Conservation (phyloP, 2,113 vertebrate genomes). For the Toxotes chatareus region DNA sequence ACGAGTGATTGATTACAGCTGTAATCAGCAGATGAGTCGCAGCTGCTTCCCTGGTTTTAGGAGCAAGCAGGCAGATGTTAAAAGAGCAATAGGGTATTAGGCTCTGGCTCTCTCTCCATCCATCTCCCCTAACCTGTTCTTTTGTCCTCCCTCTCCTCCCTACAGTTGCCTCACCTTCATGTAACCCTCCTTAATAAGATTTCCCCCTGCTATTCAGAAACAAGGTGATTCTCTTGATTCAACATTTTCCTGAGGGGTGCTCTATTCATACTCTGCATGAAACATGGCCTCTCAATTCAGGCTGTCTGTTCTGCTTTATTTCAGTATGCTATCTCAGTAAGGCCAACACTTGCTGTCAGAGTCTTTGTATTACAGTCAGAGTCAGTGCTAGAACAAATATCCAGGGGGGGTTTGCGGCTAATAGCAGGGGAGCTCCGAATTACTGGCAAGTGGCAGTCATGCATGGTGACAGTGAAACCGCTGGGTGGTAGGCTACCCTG, state of each 20-base stretch:
- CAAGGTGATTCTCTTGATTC: conserved; percentile 62
- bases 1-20: conserved; percentile 73
- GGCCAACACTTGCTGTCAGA: conserved; percentile 4
- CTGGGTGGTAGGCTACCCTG: no score
- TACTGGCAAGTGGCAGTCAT: no score
- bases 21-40: conserved; percentile 69
- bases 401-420: no score
- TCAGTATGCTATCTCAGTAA: conserved; percentile 31
- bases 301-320: conserved; percentile 32
- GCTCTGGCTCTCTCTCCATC: conserved; percentile 4
- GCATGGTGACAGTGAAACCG: no score
- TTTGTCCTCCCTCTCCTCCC: conserved; percentile 30
- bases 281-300: conserved; percentile 21
- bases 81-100: conserved; percentile 46
- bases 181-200: conserved; percentile 53
- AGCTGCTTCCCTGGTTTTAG: conserved; percentile 64
- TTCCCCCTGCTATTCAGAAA: conserved; percentile 29
- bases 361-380: neutral
- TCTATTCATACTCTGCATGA: conserved; percentile 37
- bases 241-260: conserved; percentile 46
- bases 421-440: no score
- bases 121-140: conserved; percentile 42
- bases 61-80: conserved; percentile 69
- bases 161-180: conserved; percentile 48
- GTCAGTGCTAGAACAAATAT: no score